Evolutionary conservation across 2,113 vertebrate genomes (phyloP).

Genomic region (Gymnarchus niloticus): DNA sequence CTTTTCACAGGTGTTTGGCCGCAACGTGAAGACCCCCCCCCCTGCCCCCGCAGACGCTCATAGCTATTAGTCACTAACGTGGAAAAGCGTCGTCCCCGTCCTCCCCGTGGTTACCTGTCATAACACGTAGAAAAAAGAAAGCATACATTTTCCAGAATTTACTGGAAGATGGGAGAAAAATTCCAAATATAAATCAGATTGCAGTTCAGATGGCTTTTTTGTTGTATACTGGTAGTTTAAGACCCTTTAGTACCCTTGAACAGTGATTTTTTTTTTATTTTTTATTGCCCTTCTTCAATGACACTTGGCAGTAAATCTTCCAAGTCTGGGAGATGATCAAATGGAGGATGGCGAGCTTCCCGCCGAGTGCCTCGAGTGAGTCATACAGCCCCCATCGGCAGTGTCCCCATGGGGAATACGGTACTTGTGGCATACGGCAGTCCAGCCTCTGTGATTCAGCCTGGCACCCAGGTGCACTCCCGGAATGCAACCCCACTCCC

Average conservation of each 20-base stretch:
- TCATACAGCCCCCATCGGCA: background rate
- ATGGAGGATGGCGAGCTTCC: too few species aligned
- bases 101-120: background rate
- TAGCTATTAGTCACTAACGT: conserved; percentile 19
- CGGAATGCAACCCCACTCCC: background rate
- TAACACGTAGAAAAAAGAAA: background rate
- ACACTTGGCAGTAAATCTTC: background rate
- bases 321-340: too few species aligned
- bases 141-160: conserved; percentile 13
- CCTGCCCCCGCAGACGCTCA: background rate
- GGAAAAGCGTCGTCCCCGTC: background rate
- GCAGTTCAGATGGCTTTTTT: conserved; percentile 39
- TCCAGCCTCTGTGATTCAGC: background rate
- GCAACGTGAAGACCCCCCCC: background rate
- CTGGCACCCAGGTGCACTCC: background rate
- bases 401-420: background rate
- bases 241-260: too few species aligned
- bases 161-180: conserved; percentile 12
- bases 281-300: background rate
- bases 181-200: conserved; percentile 14
- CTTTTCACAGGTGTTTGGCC: background rate
- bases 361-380: background rate
- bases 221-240: too few species aligned
- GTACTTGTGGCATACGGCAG: background rate
- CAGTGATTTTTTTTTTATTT: too few species aligned